Evolutionary conservation across 1,140 invertebrate species (phyloP).

Genomic region (Venturia canescens): DNA sequence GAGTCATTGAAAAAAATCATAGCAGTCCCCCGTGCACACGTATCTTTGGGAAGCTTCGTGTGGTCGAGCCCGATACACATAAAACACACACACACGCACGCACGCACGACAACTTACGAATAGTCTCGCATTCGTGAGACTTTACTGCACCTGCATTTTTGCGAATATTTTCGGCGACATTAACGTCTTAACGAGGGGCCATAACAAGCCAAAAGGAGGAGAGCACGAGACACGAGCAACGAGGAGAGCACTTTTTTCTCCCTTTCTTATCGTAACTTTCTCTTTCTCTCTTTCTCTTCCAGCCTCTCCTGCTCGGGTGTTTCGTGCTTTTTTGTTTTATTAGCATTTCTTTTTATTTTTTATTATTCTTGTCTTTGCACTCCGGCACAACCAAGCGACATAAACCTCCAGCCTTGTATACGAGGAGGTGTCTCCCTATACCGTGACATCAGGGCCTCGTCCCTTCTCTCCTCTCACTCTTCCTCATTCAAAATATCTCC

Average conservation of each 20-base stretch:
- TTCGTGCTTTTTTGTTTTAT: slow-evolving; percentile 14
- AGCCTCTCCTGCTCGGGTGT: not conserved
- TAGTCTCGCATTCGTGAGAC: slow-evolving; percentile 31
- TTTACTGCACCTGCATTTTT: slow-evolving; percentile 75
- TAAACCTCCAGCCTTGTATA: slow-evolving; percentile 39
- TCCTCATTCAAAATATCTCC: no score
- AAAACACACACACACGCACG: slow-evolving; percentile 22
- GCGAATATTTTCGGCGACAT: slow-evolving; percentile 74
- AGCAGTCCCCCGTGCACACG: no score
- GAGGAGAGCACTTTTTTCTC: slow-evolving; percentile 32
- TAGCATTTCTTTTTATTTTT: slow-evolving; percentile 3
- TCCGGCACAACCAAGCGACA: slow-evolving; percentile 45
- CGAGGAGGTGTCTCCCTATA: not conserved
- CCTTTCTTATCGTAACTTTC: slow-evolving; percentile 33
- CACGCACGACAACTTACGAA: slow-evolving; percentile 30
- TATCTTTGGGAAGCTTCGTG: not conserved
- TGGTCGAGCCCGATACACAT: not conserved
- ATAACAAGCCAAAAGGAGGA: slow-evolving; percentile 71
- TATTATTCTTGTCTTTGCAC: slow-evolving; percentile 48
- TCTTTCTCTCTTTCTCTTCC: not conserved
- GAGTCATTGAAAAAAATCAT: no score
- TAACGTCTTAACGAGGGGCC: slow-evolving; percentile 73
- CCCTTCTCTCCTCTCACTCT: slow-evolving; percentile 39
- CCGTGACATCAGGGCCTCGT: slow-evolving; percentile 35
- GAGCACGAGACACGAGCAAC: slow-evolving; percentile 42